These are phyloP conservation scores for Drosophila rhopaloa DNA, from an alignment of 1,140 invertebrate genomes.

Conservation along the genomic window DNA sequence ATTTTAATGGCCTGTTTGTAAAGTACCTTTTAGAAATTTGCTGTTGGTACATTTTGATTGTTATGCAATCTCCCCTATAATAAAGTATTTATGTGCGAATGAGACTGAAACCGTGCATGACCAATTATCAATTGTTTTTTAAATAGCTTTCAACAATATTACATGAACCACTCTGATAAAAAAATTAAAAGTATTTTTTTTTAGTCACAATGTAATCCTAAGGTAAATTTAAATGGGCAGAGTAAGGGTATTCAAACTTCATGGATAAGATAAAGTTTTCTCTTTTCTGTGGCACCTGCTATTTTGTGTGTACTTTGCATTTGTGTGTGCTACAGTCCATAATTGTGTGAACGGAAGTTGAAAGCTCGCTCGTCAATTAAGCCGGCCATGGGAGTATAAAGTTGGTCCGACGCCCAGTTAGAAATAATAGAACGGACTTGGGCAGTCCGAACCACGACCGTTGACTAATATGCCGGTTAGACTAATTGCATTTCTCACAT, in stretches of 20 bases:
- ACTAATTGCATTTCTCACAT: slow-evolving; percentile 25
- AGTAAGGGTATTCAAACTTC: neutral
- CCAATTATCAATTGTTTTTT: neutral
- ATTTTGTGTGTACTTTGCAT: neutral
- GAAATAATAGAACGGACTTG: slow-evolving; percentile 21
- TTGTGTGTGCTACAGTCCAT: slow-evolving; percentile 19
- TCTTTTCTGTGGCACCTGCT: slow-evolving; percentile 8
- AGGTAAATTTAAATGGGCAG: neutral
- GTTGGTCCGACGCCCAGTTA: slow-evolving; percentile 2
- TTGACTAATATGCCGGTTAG: slow-evolving; percentile 33
- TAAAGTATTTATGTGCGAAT: neutral
- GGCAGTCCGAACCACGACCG: slow-evolving; percentile 6
- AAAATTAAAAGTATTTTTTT: too few relatives aligned
- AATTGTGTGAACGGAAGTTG: slow-evolving; percentile 38
- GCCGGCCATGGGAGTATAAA: slow-evolving; percentile 16
- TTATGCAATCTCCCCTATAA: slow-evolving; percentile 17
- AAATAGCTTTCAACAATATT: neutral
- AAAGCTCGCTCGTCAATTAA: slow-evolving; percentile 25
- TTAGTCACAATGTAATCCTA: too few relatives aligned
- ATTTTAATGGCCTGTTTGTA: slow-evolving; percentile 17
- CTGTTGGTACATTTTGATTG: neutral
- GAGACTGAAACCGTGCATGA: slow-evolving; percentile 1
- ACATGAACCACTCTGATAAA: neutral
- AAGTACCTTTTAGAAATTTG: slow-evolving; percentile 12
- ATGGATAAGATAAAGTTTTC: neutral